phyloP scores from a whole-genome alignment of 2,888 invertebrate species.

The Eristalis intricaria region DNA sequence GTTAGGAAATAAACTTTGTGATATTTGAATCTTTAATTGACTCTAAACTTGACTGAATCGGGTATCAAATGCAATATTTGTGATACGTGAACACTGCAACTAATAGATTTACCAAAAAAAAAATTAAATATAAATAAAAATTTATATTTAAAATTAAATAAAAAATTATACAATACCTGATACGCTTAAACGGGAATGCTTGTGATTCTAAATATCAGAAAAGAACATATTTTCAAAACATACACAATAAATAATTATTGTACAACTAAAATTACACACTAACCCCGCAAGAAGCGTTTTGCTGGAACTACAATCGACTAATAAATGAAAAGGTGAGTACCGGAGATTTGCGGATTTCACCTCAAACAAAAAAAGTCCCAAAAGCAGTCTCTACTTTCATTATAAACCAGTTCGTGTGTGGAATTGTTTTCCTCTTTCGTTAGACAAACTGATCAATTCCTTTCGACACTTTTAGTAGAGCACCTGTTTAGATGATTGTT shows the following conservation, averaged over 20 bases:
- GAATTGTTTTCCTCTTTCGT: too few species aligned
- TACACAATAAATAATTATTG: slow-evolving; percentile 7
- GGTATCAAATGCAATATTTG: background rate
- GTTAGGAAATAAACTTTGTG: slow-evolving; percentile 21
- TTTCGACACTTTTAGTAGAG: too few species aligned
- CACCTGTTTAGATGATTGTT: too few species aligned
- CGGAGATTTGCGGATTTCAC: too few species aligned
- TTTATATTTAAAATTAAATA: too few species aligned
- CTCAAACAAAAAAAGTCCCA: too few species aligned
- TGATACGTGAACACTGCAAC: background rate
- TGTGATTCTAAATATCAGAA: background rate
- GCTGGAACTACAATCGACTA: background rate
- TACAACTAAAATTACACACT: background rate
- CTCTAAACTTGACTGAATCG: background rate
- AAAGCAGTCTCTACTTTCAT: too few species aligned
- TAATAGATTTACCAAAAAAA: background rate
- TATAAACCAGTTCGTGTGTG: too few species aligned
- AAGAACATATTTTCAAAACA: background rate
- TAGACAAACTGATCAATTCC: background rate
- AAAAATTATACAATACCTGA: background rate
- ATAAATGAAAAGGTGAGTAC: slow-evolving; percentile 25
- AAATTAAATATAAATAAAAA: too few species aligned
- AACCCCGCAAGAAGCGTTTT: background rate
- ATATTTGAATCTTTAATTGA: slow-evolving; percentile 15
- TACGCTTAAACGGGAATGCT: background rate